Percentiles rank a stretch among this genome's conserved stretches.
Evolutionary conservation across 2,797 vertebrate genomes (phyloP).

Genomic region (Scolopax rusticola): DNA sequence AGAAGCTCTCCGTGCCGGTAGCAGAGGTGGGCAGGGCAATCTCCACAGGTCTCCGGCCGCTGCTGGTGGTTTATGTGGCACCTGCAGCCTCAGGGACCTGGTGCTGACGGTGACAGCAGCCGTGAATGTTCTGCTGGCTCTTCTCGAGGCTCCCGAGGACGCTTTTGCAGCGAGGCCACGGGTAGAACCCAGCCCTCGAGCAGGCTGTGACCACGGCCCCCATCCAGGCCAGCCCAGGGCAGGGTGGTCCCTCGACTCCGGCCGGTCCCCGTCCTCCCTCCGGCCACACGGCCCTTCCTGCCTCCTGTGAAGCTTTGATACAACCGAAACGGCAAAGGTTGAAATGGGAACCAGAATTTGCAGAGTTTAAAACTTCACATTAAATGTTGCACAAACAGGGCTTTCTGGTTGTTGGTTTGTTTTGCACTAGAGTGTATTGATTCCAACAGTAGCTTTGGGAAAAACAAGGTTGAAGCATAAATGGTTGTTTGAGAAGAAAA

Average conservation of each 20-base stretch:
- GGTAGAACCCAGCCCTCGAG: rapidly evolving
- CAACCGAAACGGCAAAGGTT: rapidly evolving
- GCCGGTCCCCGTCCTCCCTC: neutral
- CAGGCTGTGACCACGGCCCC: rapidly evolving
- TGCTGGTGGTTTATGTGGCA: neutral
- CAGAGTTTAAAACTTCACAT: neutral
- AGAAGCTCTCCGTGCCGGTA: neutral
- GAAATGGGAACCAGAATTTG: neutral
- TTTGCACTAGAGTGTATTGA: neutral
- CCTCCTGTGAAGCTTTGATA: neutral
- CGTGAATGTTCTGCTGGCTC: neutral
- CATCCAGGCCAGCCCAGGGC: rapidly evolving
- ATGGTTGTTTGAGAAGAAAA: neutral
- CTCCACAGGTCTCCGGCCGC: rapidly evolving
- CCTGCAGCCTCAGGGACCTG: neutral
- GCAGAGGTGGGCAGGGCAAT: neutral
- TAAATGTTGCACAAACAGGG: neutral
- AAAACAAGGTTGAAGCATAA: neutral
- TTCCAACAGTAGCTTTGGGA: neutral
- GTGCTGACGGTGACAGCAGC: neutral
- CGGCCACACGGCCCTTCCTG: neutral
- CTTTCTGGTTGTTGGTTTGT: neutral
- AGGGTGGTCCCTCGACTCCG: rapidly evolving
- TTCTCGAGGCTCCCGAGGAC: rapidly evolving
- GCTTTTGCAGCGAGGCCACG: rapidly evolving